Evolutionary conservation across 1,140 invertebrate species (phyloP).

Genomic region (Temnothorax curvispinosus): DNA sequence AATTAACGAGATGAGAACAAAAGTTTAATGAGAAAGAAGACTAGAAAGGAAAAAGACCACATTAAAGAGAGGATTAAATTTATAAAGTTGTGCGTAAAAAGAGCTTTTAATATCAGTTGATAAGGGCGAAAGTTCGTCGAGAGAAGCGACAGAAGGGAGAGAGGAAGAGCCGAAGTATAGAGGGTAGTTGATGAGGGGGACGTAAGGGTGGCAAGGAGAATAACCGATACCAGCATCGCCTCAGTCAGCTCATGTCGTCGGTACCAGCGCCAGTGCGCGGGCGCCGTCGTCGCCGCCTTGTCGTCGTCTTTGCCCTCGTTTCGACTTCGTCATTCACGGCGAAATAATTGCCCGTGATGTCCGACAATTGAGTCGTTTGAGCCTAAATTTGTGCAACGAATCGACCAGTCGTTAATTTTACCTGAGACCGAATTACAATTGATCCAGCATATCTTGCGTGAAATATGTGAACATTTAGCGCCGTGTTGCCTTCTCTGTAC

Average conservation of each 20-base stretch:
- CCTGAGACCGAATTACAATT: background rate
- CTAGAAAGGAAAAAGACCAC: background rate
- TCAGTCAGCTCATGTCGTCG: conserved; percentile 38
- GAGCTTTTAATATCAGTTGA: conserved; percentile 29
- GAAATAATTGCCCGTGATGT: conserved; percentile 39
- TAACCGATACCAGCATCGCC: conserved; percentile 35
- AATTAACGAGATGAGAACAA: conserved; percentile 7
- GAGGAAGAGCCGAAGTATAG: background rate
- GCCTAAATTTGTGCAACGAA: conserved; percentile 6
- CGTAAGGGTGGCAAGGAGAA: conserved; percentile 43
- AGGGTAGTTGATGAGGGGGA: conserved; percentile 14
- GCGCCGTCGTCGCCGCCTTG: conserved; percentile 10
- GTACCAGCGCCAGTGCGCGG: conserved; percentile 51
- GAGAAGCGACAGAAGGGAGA: background rate
- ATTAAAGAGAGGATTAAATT: conserved; percentile 26
- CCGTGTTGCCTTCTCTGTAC: background rate
- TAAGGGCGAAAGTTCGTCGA: conserved; percentile 31
- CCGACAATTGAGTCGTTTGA: conserved; percentile 11
- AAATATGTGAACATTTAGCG: conserved; percentile 1
- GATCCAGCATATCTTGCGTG: background rate
- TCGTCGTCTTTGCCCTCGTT: conserved; percentile 41
- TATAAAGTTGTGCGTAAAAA: background rate
- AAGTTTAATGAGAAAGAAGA: background rate
- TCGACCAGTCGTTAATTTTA: background rate
- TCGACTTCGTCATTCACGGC: conserved; percentile 15